Base-by-base conservation (phyloP, 1,140 invertebrate genomes). In the Ceratina australensis region DNA sequence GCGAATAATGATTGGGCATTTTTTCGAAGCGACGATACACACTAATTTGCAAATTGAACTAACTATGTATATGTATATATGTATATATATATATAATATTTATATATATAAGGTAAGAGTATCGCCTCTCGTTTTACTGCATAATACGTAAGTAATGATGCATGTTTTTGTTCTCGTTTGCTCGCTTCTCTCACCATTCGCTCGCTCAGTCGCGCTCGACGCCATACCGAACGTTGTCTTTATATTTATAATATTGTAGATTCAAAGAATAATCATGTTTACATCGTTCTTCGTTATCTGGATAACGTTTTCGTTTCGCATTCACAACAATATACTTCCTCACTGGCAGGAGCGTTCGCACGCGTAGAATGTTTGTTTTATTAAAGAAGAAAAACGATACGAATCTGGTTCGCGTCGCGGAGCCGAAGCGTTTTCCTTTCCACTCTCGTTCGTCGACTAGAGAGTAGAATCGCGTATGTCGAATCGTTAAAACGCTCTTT, bases 11-110 rank as follows among this genome's bases (percentile, higher is more conserved):
- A 91, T 84, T 89, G 90, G 88, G 90, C 87, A 90, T 90, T 90
- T 42, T 42, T 42, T 89, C 86, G 87, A 91, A 91, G 90, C 90
- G 89, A 90, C 86, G 82, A 84, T 91, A 91, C 87, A 91, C 89
- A 91, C 89, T 91, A 91, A 89, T 86, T 91, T 90, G 89, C 87
- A 90, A 90, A 90, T 89, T 89, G 84, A 90, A 91, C 89, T 91
- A 90, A 79, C 87, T 90, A 90, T 90, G 84, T 90, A 87, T 90
- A 88, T 90, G 89, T 90, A 86, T 90, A 81, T 84, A 65, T 78
- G 67, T 65, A 72, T 65, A 54, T 87, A 82, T 82, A 85, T 87
- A 86, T 87, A 83, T 85, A 82, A 66, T 81, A 83, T 87, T 65
- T 84, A 78, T 83, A 83, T 83, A 72, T 90, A 89, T 90, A 90